Base-by-base conservation (phyloP, 2,797 vertebrate genomes). In the Malurus leucopterus region DNA sequence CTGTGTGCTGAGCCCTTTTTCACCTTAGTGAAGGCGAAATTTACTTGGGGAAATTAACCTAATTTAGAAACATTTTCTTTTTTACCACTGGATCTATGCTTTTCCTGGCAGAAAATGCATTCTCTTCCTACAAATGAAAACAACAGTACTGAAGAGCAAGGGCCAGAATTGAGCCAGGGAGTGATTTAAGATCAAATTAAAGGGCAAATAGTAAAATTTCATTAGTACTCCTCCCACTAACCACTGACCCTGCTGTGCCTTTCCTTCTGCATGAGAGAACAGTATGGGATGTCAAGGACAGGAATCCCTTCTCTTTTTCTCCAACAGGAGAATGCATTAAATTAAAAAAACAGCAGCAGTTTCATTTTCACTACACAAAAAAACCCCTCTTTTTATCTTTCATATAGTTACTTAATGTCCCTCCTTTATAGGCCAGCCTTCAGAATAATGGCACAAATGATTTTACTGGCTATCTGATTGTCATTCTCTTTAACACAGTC, bases 401-500 rank as follows among this genome's bases (percentile, higher is more conserved):
- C 2, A 1, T 63, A 22, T 69, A 51, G 53, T 88, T 82, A 68
- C 63, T 82, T 91, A 82, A 76, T 50, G 75, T 84, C 93, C 80
- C 16, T 90, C 17, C 40, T 76, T 76, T 82, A 86, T 70, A 69
- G 65, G 27, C 50, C 26, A 65, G 76, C 77, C 93, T 81, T 50
- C 64, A 93, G 73, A 91, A 86, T 92, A 90, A 88, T 34, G 41
- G 78, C 92, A 88, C 81, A 80, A 84, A 93, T 92, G 8, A 69
- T 95, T 95, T 96, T 76, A 91, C 93, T 93, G 91, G 95, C 92
- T 96, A 93, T 92, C 92, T 93, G 95, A 96, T 88, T 96, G 95
- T 87, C 95, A 88, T 94, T 91, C 93, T 84, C 92, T 84, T 95
- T 96, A 96, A 82, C 90, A 75, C 73, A 92, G 93, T 92, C 96